Evolutionary conservation across 2,113 vertebrate species (phyloP), one percentile per base, ranked within the genome.

Genomic region (Pyrgilauda ruficollis): DNA sequence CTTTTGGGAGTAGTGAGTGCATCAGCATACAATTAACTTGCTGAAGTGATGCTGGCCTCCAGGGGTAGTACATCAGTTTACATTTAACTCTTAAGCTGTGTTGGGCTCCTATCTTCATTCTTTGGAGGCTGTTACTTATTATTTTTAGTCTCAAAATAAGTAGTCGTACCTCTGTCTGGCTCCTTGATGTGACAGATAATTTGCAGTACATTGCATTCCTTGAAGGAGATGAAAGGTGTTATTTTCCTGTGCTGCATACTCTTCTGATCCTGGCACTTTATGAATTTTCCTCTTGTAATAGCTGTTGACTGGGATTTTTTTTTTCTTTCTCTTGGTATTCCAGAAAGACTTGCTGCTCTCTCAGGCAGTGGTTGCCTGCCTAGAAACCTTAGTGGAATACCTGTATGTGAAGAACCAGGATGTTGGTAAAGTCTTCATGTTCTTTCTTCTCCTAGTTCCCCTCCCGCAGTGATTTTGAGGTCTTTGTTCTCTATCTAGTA

Each of bases 291-390:
- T 88, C 53, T 88, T 61, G 52, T 35, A 78, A 39, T 79, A 93
- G 64, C 72, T 77, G 58, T 70, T 63, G 52, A 89, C 18, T 76
- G n/a, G 2, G 23, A 28, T 27, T 35, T 7, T 72, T 66, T 81
- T 83, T 85, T 47, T 21, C n/a, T 80, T 49, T 39, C 86, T 84
- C 41, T 81, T 97, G 92, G 74, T 87, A 83, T 95, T 96, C 70
- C 97, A 99, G 99, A 99, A 98, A 92, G 98, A 99, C 33, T 97
- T 99, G 59, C 75, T 98, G 64, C 84, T 99, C 89, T 97, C 99
- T 63, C 98, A 97, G 84, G 97, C 98, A 5, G 98, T 98, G 53
- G 97, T 99, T 84, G 98, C 98, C 95, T 99, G 98, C 94, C 96
- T 99, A 67, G 98, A 98, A 91, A 98, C 98, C 87, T 97, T 99